Base-by-base conservation (phyloP, 2,113 vertebrate species). In the Pseudois nayaur region DNA sequence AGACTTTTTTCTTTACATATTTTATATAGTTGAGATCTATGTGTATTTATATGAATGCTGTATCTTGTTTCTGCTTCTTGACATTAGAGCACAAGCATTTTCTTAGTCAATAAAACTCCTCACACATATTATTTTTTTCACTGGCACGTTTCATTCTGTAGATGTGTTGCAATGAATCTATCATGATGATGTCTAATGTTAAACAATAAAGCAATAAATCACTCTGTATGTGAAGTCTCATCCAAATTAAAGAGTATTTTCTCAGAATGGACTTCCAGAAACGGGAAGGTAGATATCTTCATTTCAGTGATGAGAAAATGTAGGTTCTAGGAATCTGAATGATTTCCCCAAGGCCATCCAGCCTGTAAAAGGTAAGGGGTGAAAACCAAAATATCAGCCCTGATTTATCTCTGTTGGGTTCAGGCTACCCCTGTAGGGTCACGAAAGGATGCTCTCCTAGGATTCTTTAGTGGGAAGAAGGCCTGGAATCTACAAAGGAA, bases 131-230 rank as follows among this genome's bases (percentile, higher is more conserved):
- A 59, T 60, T 57, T 85, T 96, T 86, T 67, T 79, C 83, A 84
- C n/a, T 52, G 55, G 40, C 48, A 79, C 8, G 21, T 85, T 90
- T 59, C 15, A 74, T 78, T 54, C 9, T 40, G 17, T 87, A 89
- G 45, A 85, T 95, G 43, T 36, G 5, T 81, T 52, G 45, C 23
- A 91, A 87, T 79, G 40, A 36, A 81, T n/a, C 50, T 85, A 82
- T 89, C 95, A 84, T 89, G 86, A 91, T 55, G n/a, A 78, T 40
- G 54, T 84, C n/a, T 92, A 67, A 60, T 92, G 64, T 92, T 87
- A 94, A 95, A 74, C 48, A 95, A 79, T 60, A 33, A 88, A 97
- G 88, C 50, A 67, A 93, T 48, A 92, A 60, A 85, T 74, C 60
- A 48, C 15, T 92, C 54, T 84, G 15, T n/a, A 76, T 19, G 36